Evolutionary conservation across 2,888 invertebrate species (phyloP), one percentile per base, ranked within the genome.

Genomic region (Byasa hedistus): DNA sequence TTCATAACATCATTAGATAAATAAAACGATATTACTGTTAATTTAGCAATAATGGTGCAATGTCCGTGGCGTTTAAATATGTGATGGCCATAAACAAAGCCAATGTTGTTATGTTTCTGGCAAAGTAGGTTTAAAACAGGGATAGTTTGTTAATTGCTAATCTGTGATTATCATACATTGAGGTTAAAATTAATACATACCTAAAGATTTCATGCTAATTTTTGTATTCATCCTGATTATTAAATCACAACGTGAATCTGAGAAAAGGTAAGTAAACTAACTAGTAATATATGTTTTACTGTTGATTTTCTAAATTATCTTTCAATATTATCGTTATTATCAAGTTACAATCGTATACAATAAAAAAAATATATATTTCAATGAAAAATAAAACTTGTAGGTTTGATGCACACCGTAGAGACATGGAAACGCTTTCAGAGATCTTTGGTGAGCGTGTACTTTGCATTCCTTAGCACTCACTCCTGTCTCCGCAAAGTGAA

Each of bases 401-500:
- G 59, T 63, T 59, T 63, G 44, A 66, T 54, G 36, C 62, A 48
- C 59, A 27, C 24, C 27, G 48, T 22, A 60, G 48, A 24, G 59
- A 66, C 66, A 66, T 55, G 66, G 48, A 62, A 66, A 62, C 62
- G 66, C 66, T 66, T 59, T 66, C 66, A 66, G 55, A 54, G 62
- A 59, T 62, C 62, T 62, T 63, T 59, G 44, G 39, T 48, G 55
- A 55, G 58, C 57, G 44, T 58, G 66, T 63, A 62, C 62, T 62
- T 66, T 56, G 58, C 57, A 54, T 54, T 61, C 39, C 66, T 32
- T 54, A 24, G 61, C 62, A 44, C 55, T 63, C 39, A 24, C 61
- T 61, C 36, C 36, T 51, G 62, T 59, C 57, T 61, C 22, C 58
- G 27, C 22, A 24, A 22, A 12, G 44, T 32, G 32, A 55, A 63